Conservation (phyloP, 2,888 invertebrate species). For the Agrotis puta region DNA sequence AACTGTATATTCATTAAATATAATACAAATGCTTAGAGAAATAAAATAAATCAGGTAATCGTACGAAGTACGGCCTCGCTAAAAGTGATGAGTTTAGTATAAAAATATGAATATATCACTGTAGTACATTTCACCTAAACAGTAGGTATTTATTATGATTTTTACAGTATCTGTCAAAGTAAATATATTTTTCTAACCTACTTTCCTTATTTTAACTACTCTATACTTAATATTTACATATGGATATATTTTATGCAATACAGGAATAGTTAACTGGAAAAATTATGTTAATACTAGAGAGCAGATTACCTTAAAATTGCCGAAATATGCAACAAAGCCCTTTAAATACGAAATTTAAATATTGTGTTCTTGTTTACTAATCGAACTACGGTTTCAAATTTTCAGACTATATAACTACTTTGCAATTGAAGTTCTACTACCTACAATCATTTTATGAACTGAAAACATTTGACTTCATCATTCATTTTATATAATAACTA, state of each 20-base stretch:
- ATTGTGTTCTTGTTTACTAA: too few relatives aligned
- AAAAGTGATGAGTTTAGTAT: constrained; percentile 68
- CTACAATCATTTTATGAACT: too few relatives aligned
- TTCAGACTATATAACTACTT: too few relatives aligned
- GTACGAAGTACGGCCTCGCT: constrained; percentile 41
- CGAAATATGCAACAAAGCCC: too few relatives aligned
- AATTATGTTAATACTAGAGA: constrained; percentile 3
- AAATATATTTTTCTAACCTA: constrained; percentile 47
- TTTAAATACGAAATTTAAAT: too few relatives aligned
- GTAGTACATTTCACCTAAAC: constrained; percentile 62
- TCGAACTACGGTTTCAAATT: too few relatives aligned
- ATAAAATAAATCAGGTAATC: constrained; percentile 57
- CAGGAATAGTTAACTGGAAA: constrained; percentile 34
- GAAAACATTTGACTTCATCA: too few relatives aligned
- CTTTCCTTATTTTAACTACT: constrained; percentile 30
- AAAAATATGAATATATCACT: constrained; percentile 74
- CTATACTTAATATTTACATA: constrained; percentile 58
- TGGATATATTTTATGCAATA: constrained; percentile 35
- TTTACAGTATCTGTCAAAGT: constrained; percentile 56
- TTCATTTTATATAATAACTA: too few relatives aligned
- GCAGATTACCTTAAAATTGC: too few relatives aligned
- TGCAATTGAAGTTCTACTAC: too few relatives aligned
- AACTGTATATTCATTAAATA: constrained; percentile 65
- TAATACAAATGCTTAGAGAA: constrained; percentile 61
- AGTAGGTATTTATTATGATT: constrained; percentile 53